Percentiles rank a stretch among this genome's conserved stretches.
These are phyloP conservation scores for Romanogobio albipinnatus DNA, from an alignment of 2,113 vertebrate species.

Conservation along the genomic window DNA sequence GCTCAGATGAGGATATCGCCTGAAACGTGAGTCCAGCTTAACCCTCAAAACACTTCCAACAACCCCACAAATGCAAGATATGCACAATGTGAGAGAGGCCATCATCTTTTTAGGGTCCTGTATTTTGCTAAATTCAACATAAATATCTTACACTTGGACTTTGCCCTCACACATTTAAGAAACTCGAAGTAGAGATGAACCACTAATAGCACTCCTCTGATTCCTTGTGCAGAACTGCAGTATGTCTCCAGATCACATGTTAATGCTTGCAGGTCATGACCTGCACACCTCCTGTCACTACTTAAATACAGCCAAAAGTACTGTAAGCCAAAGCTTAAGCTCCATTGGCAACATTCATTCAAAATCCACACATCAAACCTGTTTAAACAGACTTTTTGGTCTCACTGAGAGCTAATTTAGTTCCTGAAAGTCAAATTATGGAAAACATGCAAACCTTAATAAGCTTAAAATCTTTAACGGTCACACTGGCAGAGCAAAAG, in stretches of 20 bases:
- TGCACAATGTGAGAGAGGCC: not conserved
- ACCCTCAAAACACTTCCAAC: not conserved
- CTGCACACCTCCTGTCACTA: slow-evolving; percentile 18
- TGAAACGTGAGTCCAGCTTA: slow-evolving; percentile 83
- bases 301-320: slow-evolving; percentile 24
- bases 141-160: not conserved
- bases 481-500: not conserved
- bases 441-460: not conserved
- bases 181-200: not conserved
- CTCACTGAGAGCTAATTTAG: not conserved
- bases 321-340: slow-evolving; percentile 35
- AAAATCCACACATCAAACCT: slow-evolving; percentile 37
- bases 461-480: not conserved
- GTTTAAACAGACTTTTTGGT: not conserved
- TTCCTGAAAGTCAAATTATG: not conserved
- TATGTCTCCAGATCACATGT: not conserved
- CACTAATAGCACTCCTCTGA: not conserved
- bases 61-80: not conserved
- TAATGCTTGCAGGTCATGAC: slow-evolving; percentile 31
- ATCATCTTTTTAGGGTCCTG: not conserved
- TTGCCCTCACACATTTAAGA: not conserved
- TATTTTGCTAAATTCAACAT: not conserved
- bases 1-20: slow-evolving; percentile 85
- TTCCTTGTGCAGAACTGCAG: not conserved
- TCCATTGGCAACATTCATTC: slow-evolving; percentile 21